Percentiles rank a stretch among this genome's conserved stretches.
These are phyloP conservation scores for Cyprinodon variegatus DNA, from an alignment of 2,113 vertebrate species.

Conservation along the genomic window DNA sequence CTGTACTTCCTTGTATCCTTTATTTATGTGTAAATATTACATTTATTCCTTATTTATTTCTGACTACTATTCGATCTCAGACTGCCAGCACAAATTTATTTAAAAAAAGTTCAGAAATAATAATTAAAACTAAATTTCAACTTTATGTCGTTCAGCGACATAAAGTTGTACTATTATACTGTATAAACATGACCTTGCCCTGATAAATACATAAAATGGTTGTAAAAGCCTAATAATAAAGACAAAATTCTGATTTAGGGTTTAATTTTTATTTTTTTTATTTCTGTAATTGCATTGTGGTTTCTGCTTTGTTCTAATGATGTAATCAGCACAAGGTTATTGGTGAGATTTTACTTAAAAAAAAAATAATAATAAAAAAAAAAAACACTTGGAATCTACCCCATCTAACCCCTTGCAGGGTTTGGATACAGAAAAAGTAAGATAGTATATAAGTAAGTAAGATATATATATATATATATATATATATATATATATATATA, in stretches of 20 bases:
- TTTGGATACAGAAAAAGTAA: not conserved
- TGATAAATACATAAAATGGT: constrained; percentile 16
- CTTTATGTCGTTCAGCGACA: not conserved
- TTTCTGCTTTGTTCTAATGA: not conserved
- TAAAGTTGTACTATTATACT: constrained; percentile 18
- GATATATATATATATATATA: not conserved
- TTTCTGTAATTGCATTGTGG: constrained; percentile 9
- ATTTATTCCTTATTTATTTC: not conserved
- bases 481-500: no score
- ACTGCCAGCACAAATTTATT: constrained; percentile 10
- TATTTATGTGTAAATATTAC: not conserved
- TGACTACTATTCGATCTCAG: constrained; percentile 27
- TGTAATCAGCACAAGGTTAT: not conserved
- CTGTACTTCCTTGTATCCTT: not conserved
- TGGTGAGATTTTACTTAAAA: constrained; percentile 3
- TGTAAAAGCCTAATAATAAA: constrained; percentile 24
- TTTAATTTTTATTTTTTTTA: not conserved
- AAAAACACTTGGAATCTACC: not conserved
- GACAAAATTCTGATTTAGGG: constrained; percentile 2
- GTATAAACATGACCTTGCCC: constrained; percentile 26
- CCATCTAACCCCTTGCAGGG: not conserved
- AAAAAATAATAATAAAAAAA: no score
- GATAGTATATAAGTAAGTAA: not conserved
- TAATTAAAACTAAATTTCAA: constrained; percentile 12
- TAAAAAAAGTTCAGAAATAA: constrained; percentile 31